phyloP scores from a whole-genome alignment of 2,797 vertebrate species.

The Eptatretus atami region DNA sequence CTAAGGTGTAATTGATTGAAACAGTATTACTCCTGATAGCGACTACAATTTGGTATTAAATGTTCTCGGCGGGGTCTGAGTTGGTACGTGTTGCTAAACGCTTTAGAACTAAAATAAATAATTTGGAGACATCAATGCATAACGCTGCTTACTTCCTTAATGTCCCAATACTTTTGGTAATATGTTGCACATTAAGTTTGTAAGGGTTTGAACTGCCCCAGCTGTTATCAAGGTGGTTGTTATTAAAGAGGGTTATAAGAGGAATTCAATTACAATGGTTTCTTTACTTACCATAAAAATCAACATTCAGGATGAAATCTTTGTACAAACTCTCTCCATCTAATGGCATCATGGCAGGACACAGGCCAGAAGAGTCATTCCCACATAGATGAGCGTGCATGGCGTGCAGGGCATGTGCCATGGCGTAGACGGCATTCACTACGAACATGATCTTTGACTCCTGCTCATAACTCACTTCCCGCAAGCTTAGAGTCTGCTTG shows the following conservation, averaged over 20 bases:
- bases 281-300: conserved; percentile 51
- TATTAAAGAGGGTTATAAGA: too few species aligned
- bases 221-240: too few species aligned
- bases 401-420: conserved; percentile 67
- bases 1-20: too few species aligned
- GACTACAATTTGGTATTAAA: too few species aligned
- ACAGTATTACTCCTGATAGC: too few species aligned
- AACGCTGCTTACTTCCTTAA: too few species aligned
- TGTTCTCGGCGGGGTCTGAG: too few species aligned
- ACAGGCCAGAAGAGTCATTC: conserved; percentile 50
- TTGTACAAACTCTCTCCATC: conserved; percentile 69
- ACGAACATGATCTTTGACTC: conserved; percentile 99
- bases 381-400: conserved; percentile 67
- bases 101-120: too few species aligned
- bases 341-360: conserved; percentile 57
- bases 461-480: conserved; percentile 56
- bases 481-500: conserved; percentile 35
- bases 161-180: too few species aligned
- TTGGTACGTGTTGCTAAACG: too few species aligned
- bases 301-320: conserved; percentile 78
- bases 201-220: background rate
- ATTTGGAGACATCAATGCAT: too few species aligned
- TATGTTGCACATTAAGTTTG: background rate
- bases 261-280: too few species aligned
- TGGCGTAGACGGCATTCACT: conserved; percentile 79